These are phyloP conservation scores for Neofelis nebulosa DNA, from an alignment of 2,113 vertebrate species.

Conservation along the genomic window DNA sequence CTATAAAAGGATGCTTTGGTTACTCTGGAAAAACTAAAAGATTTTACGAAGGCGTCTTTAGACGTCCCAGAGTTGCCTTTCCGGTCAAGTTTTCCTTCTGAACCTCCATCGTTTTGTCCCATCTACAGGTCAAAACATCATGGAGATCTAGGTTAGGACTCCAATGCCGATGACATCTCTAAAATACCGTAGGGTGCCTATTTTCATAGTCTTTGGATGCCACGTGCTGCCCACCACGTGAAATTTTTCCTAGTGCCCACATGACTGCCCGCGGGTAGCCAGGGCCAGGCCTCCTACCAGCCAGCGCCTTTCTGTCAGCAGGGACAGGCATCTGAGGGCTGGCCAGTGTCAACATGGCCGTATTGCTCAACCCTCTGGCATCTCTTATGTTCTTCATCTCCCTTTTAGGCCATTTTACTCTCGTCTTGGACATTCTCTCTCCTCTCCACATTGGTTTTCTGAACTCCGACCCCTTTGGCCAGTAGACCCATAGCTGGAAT, in stretches of 20 bases:
- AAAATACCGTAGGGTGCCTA: neutral
- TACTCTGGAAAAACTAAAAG: neutral
- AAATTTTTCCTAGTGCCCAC: neutral
- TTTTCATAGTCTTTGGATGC: neutral
- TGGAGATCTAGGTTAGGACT: neutral
- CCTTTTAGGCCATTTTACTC: neutral
- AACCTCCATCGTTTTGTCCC: neutral
- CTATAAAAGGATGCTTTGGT: neutral
- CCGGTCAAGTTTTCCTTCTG: neutral
- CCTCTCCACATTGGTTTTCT: neutral
- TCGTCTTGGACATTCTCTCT: neutral
- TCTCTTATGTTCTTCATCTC: neutral
- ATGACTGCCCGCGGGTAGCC: neutral
- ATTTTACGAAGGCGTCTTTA: neutral
- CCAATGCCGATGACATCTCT: neutral
- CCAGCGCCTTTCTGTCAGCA: neutral
- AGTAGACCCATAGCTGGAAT: neutral
- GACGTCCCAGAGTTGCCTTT: neutral
- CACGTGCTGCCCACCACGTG: neutral
- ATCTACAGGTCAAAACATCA: neutral
- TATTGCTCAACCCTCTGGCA: neutral
- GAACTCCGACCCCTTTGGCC: neutral
- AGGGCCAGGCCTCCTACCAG: neutral
- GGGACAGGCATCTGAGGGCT: accelerated
- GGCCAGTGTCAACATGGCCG: neutral